These are phyloP conservation scores for Cariama cristata DNA, from an alignment of 2,113 vertebrate species.

Conservation along the genomic window DNA sequence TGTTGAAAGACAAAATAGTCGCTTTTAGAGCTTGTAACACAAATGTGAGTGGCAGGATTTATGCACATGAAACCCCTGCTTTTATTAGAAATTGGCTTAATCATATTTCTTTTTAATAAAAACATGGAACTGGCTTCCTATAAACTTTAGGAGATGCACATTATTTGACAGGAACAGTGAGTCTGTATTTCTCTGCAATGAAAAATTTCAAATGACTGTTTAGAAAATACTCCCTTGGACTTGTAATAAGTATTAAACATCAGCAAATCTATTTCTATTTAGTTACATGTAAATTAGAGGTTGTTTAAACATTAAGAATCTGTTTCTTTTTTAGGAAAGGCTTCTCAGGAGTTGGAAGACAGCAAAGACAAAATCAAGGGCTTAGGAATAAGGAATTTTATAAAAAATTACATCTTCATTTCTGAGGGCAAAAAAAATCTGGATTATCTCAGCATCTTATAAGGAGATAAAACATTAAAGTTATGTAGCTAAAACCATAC, in stretches of 20 bases:
- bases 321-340: neutral
- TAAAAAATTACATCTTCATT: neutral
- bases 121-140: neutral
- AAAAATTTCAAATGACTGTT: neutral
- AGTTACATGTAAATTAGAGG: neutral
- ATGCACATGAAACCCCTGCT: neutral
- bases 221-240: neutral
- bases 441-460: slow-evolving; percentile 13
- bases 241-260: neutral
- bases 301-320: neutral
- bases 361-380: neutral
- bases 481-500: neutral
- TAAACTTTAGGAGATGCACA: neutral
- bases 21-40: neutral
- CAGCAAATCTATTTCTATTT: neutral
- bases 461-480: slow-evolving; percentile 26
- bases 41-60: neutral
- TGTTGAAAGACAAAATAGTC: neutral
- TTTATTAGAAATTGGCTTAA: slow-evolving; percentile 16
- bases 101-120: slow-evolving; percentile 32
- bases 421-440: neutral
- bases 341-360: neutral
- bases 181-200: neutral
- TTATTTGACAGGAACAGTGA: neutral
- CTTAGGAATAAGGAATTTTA: neutral